Evolutionary conservation across 2,113 vertebrate species (phyloP).

Genomic region (Hirundichthys speculiger): DNA sequence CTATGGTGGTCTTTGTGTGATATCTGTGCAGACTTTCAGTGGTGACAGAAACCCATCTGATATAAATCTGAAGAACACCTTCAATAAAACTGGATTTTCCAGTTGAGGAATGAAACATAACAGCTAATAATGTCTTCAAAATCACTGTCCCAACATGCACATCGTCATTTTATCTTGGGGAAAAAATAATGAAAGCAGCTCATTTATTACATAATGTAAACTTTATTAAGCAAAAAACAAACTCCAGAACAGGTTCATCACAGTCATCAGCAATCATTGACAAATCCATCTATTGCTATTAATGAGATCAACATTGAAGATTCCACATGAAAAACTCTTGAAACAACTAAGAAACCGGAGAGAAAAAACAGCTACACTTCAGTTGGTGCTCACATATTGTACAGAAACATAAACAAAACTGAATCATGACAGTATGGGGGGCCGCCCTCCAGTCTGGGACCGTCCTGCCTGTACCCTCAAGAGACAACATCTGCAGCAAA

Average conservation of each 20-base stretch:
- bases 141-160: not conserved
- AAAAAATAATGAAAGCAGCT: not conserved
- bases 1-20: too few species aligned
- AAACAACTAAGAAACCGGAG: slow-evolving; percentile 14
- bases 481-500: too few species aligned
- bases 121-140: too few species aligned
- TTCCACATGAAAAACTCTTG: slow-evolving; percentile 1
- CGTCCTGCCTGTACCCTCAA: too few species aligned
- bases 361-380: not conserved
- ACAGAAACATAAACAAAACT: not conserved
- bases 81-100: too few species aligned
- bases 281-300: not conserved
- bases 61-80: too few species aligned
- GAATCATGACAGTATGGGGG: too few species aligned
- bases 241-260: slow-evolving; percentile 11
- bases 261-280: slow-evolving; percentile 1
- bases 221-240: slow-evolving; percentile 51
- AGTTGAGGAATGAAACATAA: too few species aligned
- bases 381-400: not conserved
- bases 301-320: not conserved
- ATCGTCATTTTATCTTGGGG: not conserved
- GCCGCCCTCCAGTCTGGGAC: too few species aligned
- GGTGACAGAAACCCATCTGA: too few species aligned
- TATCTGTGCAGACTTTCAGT: too few species aligned
- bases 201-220: slow-evolving; percentile 28